phyloP scores from a whole-genome alignment of 2,113 vertebrate genomes.

The Crotalus tigris region DNA sequence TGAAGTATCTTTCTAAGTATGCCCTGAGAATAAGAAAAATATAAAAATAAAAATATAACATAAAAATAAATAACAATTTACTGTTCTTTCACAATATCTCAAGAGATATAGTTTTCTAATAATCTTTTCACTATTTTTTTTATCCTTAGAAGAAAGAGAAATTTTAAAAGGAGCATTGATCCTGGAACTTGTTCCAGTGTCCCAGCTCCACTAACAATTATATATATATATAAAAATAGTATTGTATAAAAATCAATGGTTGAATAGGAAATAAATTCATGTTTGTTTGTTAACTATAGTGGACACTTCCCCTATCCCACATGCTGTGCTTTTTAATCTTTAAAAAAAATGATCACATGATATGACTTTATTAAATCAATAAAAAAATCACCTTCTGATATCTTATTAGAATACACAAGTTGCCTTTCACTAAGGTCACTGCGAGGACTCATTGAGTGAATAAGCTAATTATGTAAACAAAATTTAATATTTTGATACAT shows the following conservation, averaged over 20 bases:
- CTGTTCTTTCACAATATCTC: not conserved
- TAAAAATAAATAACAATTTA: not conserved
- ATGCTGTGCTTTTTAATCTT: not conserved
- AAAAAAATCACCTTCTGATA: not conserved
- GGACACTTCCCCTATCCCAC: not conserved
- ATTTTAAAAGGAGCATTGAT: too few relatives aligned
- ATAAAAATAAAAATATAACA: not conserved
- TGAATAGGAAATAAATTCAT: not conserved
- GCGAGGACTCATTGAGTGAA: conserved; percentile 7
- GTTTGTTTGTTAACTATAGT: not conserved
- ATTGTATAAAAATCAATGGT: not conserved
- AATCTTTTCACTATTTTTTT: not conserved
- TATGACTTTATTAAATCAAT: not conserved
- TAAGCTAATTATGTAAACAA: conserved; percentile 25
- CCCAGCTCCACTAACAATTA: not conserved
- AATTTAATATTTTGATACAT: conserved; percentile 29
- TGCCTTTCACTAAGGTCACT: conserved; percentile 1
- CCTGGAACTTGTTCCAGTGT: not conserved
- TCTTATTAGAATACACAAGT: not conserved
- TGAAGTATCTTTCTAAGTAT: not conserved
- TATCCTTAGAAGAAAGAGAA: not conserved
- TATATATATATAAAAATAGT: not conserved
- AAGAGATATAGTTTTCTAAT: not conserved
- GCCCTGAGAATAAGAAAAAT: not conserved
- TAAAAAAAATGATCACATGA: not conserved